phyloP scores from a whole-genome alignment of 2,113 vertebrate genomes.

The Crotalus helleri region DNA sequence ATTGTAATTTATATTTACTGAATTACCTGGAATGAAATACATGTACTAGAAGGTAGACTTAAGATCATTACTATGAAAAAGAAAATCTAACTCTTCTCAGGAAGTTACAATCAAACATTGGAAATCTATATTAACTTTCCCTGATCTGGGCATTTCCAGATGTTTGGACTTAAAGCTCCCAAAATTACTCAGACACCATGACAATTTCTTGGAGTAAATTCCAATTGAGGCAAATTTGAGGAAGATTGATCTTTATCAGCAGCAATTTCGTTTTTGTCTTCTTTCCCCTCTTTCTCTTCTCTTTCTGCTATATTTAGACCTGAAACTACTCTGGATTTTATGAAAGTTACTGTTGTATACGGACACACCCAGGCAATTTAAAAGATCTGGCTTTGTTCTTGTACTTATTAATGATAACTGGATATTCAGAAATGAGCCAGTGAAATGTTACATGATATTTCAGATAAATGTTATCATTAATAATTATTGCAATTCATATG shows the following conservation, averaged over 20 bases:
- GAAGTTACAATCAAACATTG: background rate
- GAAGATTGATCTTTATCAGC: background rate
- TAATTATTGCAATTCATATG: background rate
- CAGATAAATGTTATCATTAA: background rate
- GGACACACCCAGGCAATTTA: background rate
- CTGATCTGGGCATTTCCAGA: background rate
- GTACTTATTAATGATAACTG: background rate
- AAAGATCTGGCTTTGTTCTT: background rate
- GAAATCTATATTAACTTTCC: background rate
- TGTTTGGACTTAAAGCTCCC: background rate
- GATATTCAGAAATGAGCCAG: background rate
- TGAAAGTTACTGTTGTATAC: background rate
- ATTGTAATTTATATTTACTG: background rate
- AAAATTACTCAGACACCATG: background rate
- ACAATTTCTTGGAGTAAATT: background rate
- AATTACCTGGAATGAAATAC: background rate
- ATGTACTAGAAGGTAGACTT: background rate
- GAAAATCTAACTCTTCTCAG: background rate
- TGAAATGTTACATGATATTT: background rate
- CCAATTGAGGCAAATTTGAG: background rate
- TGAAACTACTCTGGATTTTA: background rate
- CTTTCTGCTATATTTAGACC: background rate
- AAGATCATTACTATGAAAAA: background rate
- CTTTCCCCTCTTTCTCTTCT: background rate
- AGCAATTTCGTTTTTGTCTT: background rate